phyloP scores from a whole-genome alignment of 2,113 vertebrate genomes.

The Physeter macrocephalus region DNA sequence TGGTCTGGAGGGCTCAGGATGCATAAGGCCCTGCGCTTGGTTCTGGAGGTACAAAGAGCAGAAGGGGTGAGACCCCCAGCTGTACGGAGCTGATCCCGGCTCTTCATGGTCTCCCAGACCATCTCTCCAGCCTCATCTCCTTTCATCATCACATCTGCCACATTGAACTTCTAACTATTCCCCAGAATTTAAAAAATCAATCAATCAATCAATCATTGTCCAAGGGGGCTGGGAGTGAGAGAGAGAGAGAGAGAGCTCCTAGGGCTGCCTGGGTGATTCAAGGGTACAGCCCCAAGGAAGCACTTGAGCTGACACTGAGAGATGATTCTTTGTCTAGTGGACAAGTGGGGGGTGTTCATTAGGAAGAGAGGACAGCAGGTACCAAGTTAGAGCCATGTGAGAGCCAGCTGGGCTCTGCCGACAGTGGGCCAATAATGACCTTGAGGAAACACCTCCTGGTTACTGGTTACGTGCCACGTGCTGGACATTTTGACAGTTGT shows the following conservation, averaged over 20 bases:
- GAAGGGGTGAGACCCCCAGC: background rate
- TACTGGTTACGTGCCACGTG: fast-evolving
- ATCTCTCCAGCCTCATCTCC: background rate
- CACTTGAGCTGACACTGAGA: background rate
- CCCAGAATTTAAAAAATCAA: background rate
- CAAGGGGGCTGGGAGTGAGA: background rate
- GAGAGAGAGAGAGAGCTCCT: background rate
- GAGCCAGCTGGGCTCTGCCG: background rate
- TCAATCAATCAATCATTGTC: background rate
- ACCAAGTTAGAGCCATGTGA: background rate
- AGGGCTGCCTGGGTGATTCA: background rate
- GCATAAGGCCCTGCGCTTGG: background rate
- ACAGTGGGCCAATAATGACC: background rate
- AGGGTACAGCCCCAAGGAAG: background rate
- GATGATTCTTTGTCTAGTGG: background rate
- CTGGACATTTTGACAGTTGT: background rate
- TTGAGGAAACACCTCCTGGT: background rate
- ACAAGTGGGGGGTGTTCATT: background rate
- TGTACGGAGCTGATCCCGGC: background rate
- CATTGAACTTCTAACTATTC: background rate
- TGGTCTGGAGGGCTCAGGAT: background rate
- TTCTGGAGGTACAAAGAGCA: background rate
- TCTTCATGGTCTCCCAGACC: background rate
- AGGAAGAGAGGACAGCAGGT: background rate
- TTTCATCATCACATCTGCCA: background rate